These are phyloP conservation scores for Pyrocoelia pectoralis DNA, from an alignment of 2,888 invertebrate species.

Conservation along the genomic window DNA sequence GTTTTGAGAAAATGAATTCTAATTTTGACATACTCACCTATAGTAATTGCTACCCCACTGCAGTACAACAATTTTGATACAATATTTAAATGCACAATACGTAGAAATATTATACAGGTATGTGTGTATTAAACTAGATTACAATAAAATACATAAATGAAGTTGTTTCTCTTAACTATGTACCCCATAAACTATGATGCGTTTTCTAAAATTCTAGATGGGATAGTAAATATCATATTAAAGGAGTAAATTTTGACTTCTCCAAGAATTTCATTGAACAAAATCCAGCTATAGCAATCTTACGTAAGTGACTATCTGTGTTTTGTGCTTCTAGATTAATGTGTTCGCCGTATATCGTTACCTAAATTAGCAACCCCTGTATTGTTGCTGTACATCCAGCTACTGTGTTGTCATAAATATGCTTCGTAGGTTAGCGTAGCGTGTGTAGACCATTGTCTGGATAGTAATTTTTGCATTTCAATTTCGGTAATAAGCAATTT, in stretches of 20 bases:
- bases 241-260: neutral
- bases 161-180: neutral
- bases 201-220: neutral
- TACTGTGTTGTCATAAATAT: conserved; percentile 1
- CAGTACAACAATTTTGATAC: neutral
- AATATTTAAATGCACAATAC: conserved; percentile 6
- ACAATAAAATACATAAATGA: neutral
- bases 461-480: too few relatives aligned
- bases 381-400: neutral
- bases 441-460: neutral
- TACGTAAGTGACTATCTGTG: conserved; percentile 6
- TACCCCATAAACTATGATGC: neutral
- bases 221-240: neutral
- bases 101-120: neutral
- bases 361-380: neutral
- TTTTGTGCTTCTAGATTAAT: conserved; percentile 4
- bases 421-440: neutral
- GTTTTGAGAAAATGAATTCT: too few relatives aligned
- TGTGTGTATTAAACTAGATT: neutral
- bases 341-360: neutral
- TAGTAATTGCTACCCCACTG: neutral
- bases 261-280: neutral
- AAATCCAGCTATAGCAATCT: neutral
- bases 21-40: neutral
- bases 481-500: neutral